Conservation (phyloP, 2,113 vertebrate genomes). For the Xenotilapia flavipinnis region DNA sequence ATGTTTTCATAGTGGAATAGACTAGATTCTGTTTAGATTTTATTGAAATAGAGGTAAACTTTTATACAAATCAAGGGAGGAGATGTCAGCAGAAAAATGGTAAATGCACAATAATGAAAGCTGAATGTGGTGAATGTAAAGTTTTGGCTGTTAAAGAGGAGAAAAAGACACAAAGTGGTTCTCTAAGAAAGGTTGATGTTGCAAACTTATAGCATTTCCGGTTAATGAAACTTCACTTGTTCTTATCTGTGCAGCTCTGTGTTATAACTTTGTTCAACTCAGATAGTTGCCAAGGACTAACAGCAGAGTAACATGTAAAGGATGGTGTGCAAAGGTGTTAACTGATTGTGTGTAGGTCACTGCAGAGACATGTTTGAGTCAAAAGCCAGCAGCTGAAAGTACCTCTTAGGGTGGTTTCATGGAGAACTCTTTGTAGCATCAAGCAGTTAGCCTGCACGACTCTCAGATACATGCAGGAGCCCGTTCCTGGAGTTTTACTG, state of each 20-base stretch:
- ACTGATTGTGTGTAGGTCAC: neutral
- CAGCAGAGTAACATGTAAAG: neutral
- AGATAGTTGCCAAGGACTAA: neutral
- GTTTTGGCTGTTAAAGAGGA: neutral
- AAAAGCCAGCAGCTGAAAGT: neutral
- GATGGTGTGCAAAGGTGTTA: neutral
- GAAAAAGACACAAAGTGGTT: neutral
- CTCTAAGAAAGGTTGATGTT: neutral
- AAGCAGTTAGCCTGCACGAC: neutral
- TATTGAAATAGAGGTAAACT: neutral
- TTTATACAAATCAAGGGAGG: neutral
- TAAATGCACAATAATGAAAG: neutral
- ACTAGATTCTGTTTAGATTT: neutral
- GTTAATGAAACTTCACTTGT: neutral
- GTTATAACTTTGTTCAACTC: neutral
- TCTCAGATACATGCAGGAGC: neutral
- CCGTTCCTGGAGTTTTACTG: neutral
- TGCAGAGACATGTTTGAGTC: neutral
- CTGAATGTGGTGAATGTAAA: neutral
- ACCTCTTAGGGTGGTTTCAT: neutral
- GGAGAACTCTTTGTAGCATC: neutral
- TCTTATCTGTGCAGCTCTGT: neutral
- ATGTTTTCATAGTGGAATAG: neutral
- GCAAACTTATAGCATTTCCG: neutral
- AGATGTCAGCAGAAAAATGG: neutral